Evolutionary conservation across 2,113 vertebrate species (phyloP), one percentile per base, ranked within the genome.

Genomic region (Tetrax tetrax): DNA sequence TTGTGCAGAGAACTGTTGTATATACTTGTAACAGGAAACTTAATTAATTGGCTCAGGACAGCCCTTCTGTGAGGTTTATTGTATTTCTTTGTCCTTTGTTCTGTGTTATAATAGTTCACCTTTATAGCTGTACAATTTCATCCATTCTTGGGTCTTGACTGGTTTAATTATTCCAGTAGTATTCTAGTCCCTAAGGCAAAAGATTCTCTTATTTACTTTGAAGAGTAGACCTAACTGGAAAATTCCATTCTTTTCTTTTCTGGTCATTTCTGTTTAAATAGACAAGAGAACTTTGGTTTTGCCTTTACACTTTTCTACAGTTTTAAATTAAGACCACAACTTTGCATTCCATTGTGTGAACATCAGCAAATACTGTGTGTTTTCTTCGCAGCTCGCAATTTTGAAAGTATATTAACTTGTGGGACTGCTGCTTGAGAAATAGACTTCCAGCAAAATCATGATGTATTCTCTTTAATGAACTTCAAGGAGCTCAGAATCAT

Each of bases 391-490:
- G 41, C 37, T 93, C 2, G 0, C 25, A 43, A 43, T 89, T 94
- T 83, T 95, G 91, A 91, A 93, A 94, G 25, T 18, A 23, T 85
- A 76, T 79, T 93, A 89, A 68, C 70, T 87, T 91, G 41, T 54
- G 48, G 48, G 41, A 45, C 45, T 91, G 25, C 38, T 84, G 8
- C 54, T 92, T 89, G 74, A 91, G 80, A 95, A 83, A 92, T 14
- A 82, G 83, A 53, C 45, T 95, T 91, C 68, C 53, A 84, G 48
- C 43, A 93, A 96, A 86, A 92, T 85, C 22, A 7, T 90, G 87
- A 76, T 89, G 3, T 61, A 61, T 94, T 93, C 94, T 95, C 66
- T 94, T 94, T 87, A 95, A 89, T 91, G 89, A 92, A 87, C 57
- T 91, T 93, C 57, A 79, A 70, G 83, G 77, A 84, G 10, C 50